phyloP scores from a whole-genome alignment of 1,140 invertebrate species.

The Pristionchus pacificus region DNA sequence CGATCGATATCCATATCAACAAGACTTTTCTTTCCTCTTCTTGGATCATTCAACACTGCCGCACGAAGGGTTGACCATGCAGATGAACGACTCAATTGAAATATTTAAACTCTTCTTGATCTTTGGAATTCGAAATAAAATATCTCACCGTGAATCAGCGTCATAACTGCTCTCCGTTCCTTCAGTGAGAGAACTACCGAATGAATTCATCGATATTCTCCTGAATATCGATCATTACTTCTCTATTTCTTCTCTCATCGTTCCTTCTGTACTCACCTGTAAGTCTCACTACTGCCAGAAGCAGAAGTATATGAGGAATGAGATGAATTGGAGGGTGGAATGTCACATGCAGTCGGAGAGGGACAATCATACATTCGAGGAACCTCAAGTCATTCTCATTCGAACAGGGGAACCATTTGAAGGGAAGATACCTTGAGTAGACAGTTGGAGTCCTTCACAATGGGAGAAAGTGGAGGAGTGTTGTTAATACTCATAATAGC shows the following conservation, averaged over 20 bases:
- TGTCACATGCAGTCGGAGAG: conserved; percentile 16
- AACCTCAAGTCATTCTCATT: conserved; percentile 12
- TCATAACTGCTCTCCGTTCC: conserved; percentile 30
- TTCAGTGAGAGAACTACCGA: conserved; percentile 32
- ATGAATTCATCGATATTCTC: conserved; percentile 36
- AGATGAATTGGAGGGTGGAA: conserved; percentile 23
- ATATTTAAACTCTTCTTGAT: background rate
- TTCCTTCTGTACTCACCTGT: background rate
- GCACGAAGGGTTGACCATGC: conserved; percentile 33
- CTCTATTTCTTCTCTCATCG: too few species aligned
- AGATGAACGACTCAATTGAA: conserved; percentile 21
- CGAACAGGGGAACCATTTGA: background rate
- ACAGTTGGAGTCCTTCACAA: conserved; percentile 15
- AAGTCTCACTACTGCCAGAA: conserved; percentile 22
- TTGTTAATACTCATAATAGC: conserved; percentile 30
- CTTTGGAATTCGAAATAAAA: background rate
- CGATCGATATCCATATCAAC: conserved; percentile 28
- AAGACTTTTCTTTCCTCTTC: conserved; percentile 15
- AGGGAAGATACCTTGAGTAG: background rate
- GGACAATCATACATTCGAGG: conserved; percentile 32
- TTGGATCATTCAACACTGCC: conserved; percentile 22
- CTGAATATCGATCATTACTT: too few species aligned
- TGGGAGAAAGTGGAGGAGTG: conserved; percentile 19
- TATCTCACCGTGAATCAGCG: conserved; percentile 23
- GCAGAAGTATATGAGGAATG: conserved; percentile 36